Evolutionary conservation across 2,113 vertebrate genomes (phyloP).

Genomic region (Myodes glareolus): DNA sequence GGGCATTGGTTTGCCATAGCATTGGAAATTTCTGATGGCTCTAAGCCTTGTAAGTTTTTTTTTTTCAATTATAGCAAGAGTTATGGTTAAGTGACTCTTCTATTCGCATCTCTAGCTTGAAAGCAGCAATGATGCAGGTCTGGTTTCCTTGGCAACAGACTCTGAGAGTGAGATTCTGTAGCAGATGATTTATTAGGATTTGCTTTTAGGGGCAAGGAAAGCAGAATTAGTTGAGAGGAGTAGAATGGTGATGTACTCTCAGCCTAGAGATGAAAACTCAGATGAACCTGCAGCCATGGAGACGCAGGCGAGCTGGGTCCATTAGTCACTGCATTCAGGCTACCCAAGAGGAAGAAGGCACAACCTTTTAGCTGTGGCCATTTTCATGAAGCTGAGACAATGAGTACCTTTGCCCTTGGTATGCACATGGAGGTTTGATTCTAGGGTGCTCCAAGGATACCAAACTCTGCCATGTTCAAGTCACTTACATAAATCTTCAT

Average conservation of each 20-base stretch:
- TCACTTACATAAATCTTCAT: neutral
- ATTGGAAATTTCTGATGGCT: neutral
- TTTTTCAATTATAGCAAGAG: slow-evolving; percentile 43
- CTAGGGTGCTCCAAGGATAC: neutral
- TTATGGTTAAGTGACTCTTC: slow-evolving; percentile 60
- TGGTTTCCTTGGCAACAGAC: slow-evolving; percentile 74
- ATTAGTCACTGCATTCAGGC: neutral
- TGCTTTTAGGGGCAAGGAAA: slow-evolving; percentile 33
- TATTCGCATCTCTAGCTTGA: slow-evolving; percentile 64
- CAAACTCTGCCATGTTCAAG: neutral
- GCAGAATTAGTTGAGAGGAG: slow-evolving; percentile 30
- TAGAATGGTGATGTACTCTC: neutral
- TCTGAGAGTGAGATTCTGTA: slow-evolving; percentile 59
- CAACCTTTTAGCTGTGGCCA: neutral
- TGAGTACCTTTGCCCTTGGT: neutral
- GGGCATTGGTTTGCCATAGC: neutral
- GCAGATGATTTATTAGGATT: slow-evolving; percentile 70
- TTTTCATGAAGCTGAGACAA: neutral
- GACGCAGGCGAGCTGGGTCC: neutral
- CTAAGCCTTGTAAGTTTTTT: neutral
- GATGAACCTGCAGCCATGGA: neutral
- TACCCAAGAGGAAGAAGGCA: neutral
- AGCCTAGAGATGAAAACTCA: neutral
- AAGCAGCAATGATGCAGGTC: slow-evolving; percentile 59
- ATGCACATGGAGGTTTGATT: neutral